Evolutionary conservation across 2,797 vertebrate genomes (phyloP), one percentile per base, ranked within the genome.

Genomic region (Thripadectes ignobilis): DNA sequence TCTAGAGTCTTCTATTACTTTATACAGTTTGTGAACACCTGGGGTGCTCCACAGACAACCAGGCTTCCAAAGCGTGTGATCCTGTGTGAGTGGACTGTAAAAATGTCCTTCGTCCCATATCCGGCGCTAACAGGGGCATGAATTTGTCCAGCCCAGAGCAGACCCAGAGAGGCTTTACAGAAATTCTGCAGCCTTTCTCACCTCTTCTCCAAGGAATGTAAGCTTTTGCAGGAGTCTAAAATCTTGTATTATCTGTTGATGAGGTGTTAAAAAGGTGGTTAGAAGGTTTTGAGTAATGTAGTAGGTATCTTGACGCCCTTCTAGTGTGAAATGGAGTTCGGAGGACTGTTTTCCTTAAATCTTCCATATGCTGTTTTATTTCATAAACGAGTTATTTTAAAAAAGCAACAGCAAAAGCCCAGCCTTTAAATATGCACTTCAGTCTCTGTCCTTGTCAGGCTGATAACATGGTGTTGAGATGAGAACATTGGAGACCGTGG

Each of bases 91-190:
- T 2, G 27, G 14, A 27, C 12, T 10, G 4, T 7, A 14, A 10
- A 12, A 13, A n/a, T 4, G 20, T 14, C 29, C 14, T 27, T 75
- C 1, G 0, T 26, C 0, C 0, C 1, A 0, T 30, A 2, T 20
- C 55, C 12, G 6, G 20, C 34, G 32, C 52, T 58, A 11, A 19
- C 6, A 10, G 17, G 16, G 46, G 13, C 3, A 1, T 30, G 46
- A 27, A 49, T 26, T 18, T 9, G 10, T 54, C 34, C 39, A 61
- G 30, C 13, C 10, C 12, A 6, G 29, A 17, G 69, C 30, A 71
- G n/a, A 38, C 17, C 17, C 22, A 15, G 36, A 38, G 39, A 16
- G 45, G 39, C 43, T 59, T 65, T 58, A 59, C 4, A 9, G 10
- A 36, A 59, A 9, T 72, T 54, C 46, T 54, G 29, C 51, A 77